Evolutionary conservation across 2,888 invertebrate species (phyloP).

Genomic region (Eueremaeus valkanovi): DNA sequence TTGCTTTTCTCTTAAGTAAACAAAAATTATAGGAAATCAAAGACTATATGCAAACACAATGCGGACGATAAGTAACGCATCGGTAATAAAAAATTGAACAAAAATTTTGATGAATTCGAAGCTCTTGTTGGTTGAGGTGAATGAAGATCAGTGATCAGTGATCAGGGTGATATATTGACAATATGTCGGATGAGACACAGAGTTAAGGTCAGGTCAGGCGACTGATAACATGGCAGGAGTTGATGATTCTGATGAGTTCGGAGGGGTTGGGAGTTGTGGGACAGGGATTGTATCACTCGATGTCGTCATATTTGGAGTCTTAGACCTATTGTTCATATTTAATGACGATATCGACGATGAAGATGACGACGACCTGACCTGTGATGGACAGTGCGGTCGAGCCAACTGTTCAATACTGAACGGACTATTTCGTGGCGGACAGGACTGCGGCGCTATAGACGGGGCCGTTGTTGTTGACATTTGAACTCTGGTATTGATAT

Average conservation of each 20-base stretch:
- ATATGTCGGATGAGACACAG: slow-evolving; percentile 11
- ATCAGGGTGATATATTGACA: background rate
- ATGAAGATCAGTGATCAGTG: too few species aligned
- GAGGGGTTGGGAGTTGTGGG: slow-evolving; percentile 45
- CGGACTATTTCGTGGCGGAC: slow-evolving; percentile 43
- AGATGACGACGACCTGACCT: slow-evolving; percentile 39
- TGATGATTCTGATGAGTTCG: slow-evolving; percentile 45
- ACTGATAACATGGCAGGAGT: slow-evolving; percentile 45
- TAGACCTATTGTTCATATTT: slow-evolving; percentile 34
- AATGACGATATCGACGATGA: slow-evolving; percentile 20
- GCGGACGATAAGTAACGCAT: slow-evolving; percentile 12
- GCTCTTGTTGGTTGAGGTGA: slow-evolving; percentile 10
- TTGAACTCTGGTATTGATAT: slow-evolving; percentile 1
- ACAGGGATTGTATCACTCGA: slow-evolving; percentile 29
- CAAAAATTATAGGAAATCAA: background rate
- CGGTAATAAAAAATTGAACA: background rate
- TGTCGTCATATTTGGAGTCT: slow-evolving; percentile 33
- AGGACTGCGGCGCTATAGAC: slow-evolving; percentile 15
- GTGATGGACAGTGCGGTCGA: slow-evolving; percentile 45
- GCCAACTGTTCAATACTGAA: slow-evolving; percentile 48
- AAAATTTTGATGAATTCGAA: background rate
- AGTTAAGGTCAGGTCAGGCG: slow-evolving; percentile 38
- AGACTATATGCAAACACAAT: background rate
- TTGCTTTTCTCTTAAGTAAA: background rate
- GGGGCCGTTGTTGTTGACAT: background rate